A percentile compares a stretch with the other conserved stretches of the same genome.
phyloP scores from a whole-genome alignment of 2,797 vertebrate species.

The Intellagama lesueurii region DNA sequence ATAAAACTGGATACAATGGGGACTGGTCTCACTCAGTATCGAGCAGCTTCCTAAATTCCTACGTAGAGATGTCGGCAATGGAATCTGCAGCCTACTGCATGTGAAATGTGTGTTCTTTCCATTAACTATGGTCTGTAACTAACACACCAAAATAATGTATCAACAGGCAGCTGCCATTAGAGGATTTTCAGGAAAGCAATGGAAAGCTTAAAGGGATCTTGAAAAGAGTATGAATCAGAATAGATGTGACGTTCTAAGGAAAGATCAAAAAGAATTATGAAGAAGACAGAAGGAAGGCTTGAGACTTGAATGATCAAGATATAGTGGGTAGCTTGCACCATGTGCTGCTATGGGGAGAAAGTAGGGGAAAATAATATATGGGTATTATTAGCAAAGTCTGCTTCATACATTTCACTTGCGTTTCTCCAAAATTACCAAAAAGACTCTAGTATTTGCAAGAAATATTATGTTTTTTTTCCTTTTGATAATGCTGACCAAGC shows the following conservation, averaged over 20 bases:
- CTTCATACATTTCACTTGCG: constrained; percentile 37
- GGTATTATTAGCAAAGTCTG: neutral
- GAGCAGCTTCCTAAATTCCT: no score
- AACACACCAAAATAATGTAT: constrained; percentile 38
- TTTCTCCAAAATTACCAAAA: constrained; percentile 19
- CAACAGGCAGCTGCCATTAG: neutral
- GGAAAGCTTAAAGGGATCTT: neutral
- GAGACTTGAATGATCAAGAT: neutral
- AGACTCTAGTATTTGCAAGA: neutral
- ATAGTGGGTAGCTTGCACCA: neutral
- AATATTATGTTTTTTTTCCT: neutral
- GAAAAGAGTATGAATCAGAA: constrained; percentile 2
- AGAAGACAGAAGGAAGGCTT: neutral
- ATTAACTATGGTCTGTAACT: neutral
- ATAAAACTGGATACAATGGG: neutral
- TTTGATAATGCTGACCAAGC: neutral
- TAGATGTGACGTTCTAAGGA: constrained; percentile 9
- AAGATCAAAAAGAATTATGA: neutral
- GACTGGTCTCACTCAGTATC: no score
- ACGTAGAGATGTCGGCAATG: neutral
- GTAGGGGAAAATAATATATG: constrained; percentile 27
- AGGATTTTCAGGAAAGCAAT: constrained; percentile 21
- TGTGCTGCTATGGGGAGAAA: neutral
- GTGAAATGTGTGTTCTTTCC: neutral
- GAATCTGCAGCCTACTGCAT: neutral